A percentile compares a stretch with the other conserved stretches of the same genome.
These are phyloP conservation scores for Nycticebus coucang DNA, from an alignment of 2,113 vertebrate genomes.

Conservation along the genomic window DNA sequence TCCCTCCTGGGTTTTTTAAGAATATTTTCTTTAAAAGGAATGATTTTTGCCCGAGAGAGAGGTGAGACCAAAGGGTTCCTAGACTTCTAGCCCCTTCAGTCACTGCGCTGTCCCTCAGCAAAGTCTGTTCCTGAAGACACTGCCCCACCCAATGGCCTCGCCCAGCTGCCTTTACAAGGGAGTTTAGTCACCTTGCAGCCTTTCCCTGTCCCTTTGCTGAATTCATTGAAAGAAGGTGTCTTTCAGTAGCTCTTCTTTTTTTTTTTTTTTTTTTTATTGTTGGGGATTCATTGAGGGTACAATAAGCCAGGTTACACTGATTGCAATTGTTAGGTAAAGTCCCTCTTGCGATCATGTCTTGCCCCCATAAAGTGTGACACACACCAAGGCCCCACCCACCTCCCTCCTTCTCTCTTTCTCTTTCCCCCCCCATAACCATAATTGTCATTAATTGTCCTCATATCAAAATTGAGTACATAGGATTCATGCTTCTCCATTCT, in stretches of 20 bases:
- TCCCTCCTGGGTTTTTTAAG: not conserved
- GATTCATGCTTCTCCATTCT: no score
- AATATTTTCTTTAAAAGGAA: not conserved
- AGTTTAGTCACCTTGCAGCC: not conserved
- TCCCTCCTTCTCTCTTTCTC: no score
- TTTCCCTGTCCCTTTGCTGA: not conserved
- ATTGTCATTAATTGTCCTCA: no score
- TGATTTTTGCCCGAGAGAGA: conserved; percentile 33
- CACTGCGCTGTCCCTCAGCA: fast-evolving
- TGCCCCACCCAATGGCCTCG: not conserved
- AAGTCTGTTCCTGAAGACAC: not conserved
- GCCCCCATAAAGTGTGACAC: no score
- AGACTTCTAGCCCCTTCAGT: fast-evolving
- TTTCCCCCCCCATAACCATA: no score
- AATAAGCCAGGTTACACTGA: no score
- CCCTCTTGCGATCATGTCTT: no score
- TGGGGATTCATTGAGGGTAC: no score
- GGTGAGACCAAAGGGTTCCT: not conserved
- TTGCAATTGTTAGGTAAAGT: no score
- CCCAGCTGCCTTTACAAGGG: not conserved
- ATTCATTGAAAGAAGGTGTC: conserved; percentile 68
- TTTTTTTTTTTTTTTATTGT: no score
- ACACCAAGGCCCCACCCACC: no score
- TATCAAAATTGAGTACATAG: no score
- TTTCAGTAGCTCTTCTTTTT: conserved; percentile 9